These are phyloP conservation scores for Sclerodermus sp. DNA, from an alignment of 2,888 invertebrate genomes.

Conservation along the genomic window DNA sequence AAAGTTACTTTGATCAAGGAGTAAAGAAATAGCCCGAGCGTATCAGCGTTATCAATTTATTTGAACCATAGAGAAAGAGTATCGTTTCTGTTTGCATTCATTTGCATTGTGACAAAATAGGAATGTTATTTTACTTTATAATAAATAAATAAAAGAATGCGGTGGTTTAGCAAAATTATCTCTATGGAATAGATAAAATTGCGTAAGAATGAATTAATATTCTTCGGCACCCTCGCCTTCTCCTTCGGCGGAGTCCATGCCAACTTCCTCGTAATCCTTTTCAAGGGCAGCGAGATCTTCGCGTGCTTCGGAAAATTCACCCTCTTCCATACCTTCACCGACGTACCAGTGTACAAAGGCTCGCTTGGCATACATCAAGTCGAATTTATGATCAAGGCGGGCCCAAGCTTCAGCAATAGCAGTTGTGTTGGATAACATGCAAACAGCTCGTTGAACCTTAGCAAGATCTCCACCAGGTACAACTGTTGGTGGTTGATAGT, in stretches of 20 bases:
- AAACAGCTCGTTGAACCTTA: slow-evolving; percentile 94
- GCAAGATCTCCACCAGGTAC: slow-evolving; percentile 95
- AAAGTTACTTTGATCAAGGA: no score
- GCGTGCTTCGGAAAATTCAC: slow-evolving; percentile 84
- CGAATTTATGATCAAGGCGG: slow-evolving; percentile 93
- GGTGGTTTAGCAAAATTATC: no score
- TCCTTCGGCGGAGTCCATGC: slow-evolving; percentile 65
- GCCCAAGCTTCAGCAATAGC: slow-evolving; percentile 98
- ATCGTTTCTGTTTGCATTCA: no score
- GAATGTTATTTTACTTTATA: no score
- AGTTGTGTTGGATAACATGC: slow-evolving; percentile 98
- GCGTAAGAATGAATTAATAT: slow-evolving; percentile 28
- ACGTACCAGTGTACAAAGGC: slow-evolving; percentile 97
- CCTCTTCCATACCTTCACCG: slow-evolving; percentile 84
- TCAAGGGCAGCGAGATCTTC: slow-evolving; percentile 70
- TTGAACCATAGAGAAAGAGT: no score
- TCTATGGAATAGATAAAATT: no score
- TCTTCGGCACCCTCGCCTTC: slow-evolving; percentile 59
- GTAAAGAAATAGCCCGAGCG: no score
- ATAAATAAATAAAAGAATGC: no score
- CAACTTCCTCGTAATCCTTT: slow-evolving; percentile 76
- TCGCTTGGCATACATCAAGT: slow-evolving; percentile 95
- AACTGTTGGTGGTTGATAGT: slow-evolving; percentile 92
- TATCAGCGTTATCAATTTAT: no score
- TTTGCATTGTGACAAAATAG: no score